Conservation (phyloP, 2,113 vertebrate genomes). For the Eptesicus fuscus region DNA sequence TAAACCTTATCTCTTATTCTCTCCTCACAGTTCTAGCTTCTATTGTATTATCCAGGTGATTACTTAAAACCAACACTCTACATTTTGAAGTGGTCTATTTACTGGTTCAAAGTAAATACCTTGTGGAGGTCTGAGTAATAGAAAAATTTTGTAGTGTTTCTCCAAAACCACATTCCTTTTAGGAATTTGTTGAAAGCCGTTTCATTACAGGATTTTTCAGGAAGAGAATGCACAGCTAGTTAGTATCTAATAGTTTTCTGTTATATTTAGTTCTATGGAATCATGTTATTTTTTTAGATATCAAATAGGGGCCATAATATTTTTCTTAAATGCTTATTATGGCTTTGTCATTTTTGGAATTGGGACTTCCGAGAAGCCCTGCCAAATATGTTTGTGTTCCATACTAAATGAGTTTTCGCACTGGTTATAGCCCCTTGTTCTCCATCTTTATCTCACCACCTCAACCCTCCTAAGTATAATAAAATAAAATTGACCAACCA, state of each 20-base stretch:
- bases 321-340: slow-evolving; percentile 40
- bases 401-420: not conserved
- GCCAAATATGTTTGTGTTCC: slow-evolving; percentile 11
- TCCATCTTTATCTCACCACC: not conserved
- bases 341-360: slow-evolving; percentile 38
- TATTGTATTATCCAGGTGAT: not conserved
- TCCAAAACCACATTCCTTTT: not conserved
- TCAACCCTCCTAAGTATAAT: not conserved
- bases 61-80: not conserved
- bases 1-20: not conserved
- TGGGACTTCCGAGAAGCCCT: slow-evolving; percentile 11
- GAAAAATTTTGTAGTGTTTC: not conserved
- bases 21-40: not conserved
- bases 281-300: slow-evolving; percentile 22
- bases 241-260: slow-evolving; percentile 10
- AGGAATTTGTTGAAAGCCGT: slow-evolving; percentile 32
- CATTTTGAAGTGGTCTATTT: not conserved
- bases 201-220: slow-evolving; percentile 14
- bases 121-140: not conserved
- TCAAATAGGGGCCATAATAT: not conserved
- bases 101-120: not conserved
- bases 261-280: slow-evolving; percentile 28
- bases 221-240: not conserved
- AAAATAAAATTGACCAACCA: slow-evolving; percentile 1
- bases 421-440: not conserved